Percentiles rank a stretch among this genome's conserved stretches.
Evolutionary conservation across 1,140 invertebrate species (phyloP).

Genomic region (Teleogryllus occipitalis): DNA sequence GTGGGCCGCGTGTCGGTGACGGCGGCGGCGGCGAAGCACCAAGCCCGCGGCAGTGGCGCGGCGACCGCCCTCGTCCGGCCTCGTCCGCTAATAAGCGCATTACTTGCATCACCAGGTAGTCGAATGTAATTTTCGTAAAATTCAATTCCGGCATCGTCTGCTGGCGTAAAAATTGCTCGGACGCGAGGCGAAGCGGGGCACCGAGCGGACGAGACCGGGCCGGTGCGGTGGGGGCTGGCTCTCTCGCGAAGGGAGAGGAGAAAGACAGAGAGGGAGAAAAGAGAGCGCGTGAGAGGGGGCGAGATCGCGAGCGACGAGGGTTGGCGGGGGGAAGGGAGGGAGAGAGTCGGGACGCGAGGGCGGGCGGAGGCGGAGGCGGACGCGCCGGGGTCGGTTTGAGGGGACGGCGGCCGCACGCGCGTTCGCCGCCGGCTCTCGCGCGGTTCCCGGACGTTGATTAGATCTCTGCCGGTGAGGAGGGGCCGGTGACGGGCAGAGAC

Average conservation of each 20-base stretch:
- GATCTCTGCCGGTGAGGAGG: not conserved
- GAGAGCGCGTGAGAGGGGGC: not conserved
- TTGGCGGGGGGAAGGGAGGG: too few species aligned
- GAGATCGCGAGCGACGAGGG: too few species aligned
- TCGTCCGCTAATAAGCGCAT: not conserved
- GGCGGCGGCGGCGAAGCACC: too few species aligned
- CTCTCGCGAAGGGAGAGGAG: not conserved
- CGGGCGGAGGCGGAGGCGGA: too few species aligned
- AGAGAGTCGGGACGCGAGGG: too few species aligned
- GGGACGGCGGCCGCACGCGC: too few species aligned
- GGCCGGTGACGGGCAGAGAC: not conserved
- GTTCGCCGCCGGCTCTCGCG: too few species aligned
- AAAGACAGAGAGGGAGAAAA: not conserved
- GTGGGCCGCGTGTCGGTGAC: too few species aligned
- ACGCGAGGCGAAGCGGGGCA: too few species aligned
- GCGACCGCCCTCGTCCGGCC: too few species aligned
- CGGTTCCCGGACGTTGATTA: not conserved
- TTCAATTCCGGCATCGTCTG: not conserved
- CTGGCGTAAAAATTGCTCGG: not conserved
- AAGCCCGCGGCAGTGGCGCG: too few species aligned
- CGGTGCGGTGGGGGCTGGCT: not conserved
- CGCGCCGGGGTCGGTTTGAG: not conserved
- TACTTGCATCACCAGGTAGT: slow-evolving; percentile 3
- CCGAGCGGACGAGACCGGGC: too few species aligned
- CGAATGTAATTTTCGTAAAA: slow-evolving; percentile 1